Percentiles rank a stretch among this genome's conserved stretches.
These are phyloP conservation scores for Parasteatoda tepidariorum DNA, from an alignment of 1,140 invertebrate species.

Conservation along the genomic window DNA sequence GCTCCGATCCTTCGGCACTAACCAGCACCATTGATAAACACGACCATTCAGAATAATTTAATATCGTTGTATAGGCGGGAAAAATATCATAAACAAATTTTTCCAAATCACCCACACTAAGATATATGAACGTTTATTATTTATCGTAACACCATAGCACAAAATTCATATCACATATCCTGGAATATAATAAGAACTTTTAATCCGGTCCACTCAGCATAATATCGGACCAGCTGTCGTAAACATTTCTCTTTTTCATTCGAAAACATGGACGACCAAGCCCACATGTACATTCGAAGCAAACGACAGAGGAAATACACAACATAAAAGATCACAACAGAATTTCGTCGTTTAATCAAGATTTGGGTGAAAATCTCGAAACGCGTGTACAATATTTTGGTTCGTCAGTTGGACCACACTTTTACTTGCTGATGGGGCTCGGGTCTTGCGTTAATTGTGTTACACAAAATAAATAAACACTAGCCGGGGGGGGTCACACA, in stretches of 20 bases:
- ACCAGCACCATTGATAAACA: slow-evolving; percentile 61
- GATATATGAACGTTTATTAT: slow-evolving; percentile 32
- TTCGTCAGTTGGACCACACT: not conserved
- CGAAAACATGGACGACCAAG: slow-evolving; percentile 48
- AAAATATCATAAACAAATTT: not conserved
- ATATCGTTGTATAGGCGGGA: slow-evolving; percentile 4
- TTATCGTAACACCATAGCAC: slow-evolving; percentile 13
- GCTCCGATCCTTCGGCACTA: slow-evolving; percentile 43
- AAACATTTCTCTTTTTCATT: slow-evolving; percentile 19
- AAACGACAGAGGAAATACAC: slow-evolving; percentile 8
- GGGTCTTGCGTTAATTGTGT: too few species aligned
- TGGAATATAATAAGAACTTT: not conserved
- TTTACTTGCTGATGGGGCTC: not conserved
- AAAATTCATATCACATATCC: slow-evolving; percentile 43
- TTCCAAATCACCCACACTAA: slow-evolving; percentile 21
- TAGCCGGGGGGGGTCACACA: not conserved
- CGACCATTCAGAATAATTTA: slow-evolving; percentile 28
- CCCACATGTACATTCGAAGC: slow-evolving; percentile 45
- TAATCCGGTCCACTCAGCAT: slow-evolving; percentile 43
- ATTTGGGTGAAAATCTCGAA: not conserved
- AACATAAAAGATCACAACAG: slow-evolving; percentile 3
- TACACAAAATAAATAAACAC: not conserved
- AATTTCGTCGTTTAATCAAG: not conserved
- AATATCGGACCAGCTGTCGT: slow-evolving; percentile 17
- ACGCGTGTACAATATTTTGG: not conserved